These are phyloP conservation scores for Xyliphius kryptos DNA, from an alignment of 2,113 vertebrate genomes.

Conservation along the genomic window DNA sequence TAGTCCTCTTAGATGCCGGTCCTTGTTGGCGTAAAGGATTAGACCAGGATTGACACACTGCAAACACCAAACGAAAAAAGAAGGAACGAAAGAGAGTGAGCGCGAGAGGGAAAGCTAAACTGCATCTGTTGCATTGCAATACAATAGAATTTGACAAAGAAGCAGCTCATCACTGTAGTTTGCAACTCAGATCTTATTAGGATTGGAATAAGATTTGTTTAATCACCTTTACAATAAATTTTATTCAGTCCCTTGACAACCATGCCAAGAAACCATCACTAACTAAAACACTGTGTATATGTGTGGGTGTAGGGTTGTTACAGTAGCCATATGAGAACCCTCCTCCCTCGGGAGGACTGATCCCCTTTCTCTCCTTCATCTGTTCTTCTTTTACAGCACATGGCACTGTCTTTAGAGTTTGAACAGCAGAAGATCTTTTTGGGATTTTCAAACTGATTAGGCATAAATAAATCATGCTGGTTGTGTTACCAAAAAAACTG, in stretches of 20 bases:
- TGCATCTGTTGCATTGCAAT: conserved; percentile 44
- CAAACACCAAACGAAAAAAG: conserved; percentile 47
- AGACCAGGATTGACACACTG: conserved; percentile 47
- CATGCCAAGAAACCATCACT: conserved; percentile 37
- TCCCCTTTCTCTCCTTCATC: conserved; percentile 52
- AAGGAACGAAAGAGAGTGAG: conserved; percentile 46
- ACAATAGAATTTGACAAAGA: conserved; percentile 49
- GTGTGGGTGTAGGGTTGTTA: conserved; percentile 24
- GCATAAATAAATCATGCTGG: too few species aligned
- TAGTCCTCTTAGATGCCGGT: conserved; percentile 55
- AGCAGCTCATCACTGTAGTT: conserved; percentile 21
- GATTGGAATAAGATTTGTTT: conserved; percentile 28
- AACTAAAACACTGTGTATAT: conserved; percentile 15
- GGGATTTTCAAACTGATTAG: too few species aligned
- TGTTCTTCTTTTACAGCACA: conserved; percentile 44
- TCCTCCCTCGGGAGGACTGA: conserved; percentile 53
- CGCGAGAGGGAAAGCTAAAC: conserved; percentile 53
- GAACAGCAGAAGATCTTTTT: background rate
- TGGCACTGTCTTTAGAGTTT: conserved; percentile 25
- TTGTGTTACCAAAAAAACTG: too few species aligned
- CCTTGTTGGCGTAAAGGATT: conserved; percentile 69
- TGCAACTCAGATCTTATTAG: background rate
- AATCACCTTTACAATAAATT: conserved; percentile 30
- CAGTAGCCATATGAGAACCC: conserved; percentile 51
- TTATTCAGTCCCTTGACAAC: conserved; percentile 30